phyloP scores from a whole-genome alignment of 1,140 invertebrate species.

The Scaptomyza hsui region DNA sequence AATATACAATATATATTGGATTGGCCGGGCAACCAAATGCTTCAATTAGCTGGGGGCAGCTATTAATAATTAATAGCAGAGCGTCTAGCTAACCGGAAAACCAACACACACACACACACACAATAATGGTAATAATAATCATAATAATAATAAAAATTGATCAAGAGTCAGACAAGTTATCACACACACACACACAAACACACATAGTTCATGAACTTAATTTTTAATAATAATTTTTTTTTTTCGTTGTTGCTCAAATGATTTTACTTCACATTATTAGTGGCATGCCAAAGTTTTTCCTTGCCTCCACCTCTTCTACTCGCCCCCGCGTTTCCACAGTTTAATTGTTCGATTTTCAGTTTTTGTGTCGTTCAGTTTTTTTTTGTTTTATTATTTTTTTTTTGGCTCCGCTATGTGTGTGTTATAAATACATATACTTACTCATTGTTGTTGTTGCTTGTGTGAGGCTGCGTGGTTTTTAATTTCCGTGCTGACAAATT shows the following conservation, averaged over 20 bases:
- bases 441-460: constrained; percentile 18
- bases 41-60: constrained; percentile 66
- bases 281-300: constrained; percentile 45
- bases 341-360: constrained; percentile 82
- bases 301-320: constrained; percentile 8
- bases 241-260: constrained; percentile 67
- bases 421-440: constrained; percentile 49
- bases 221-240: constrained; percentile 75
- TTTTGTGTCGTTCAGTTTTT: constrained; percentile 51
- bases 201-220: constrained; percentile 75
- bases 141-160: constrained; percentile 81
- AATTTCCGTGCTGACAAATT: constrained; percentile 82
- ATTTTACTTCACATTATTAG: constrained; percentile 80
- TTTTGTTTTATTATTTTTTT: background rate
- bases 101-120: constrained; percentile 30
- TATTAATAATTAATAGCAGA: constrained; percentile 72
- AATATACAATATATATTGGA: constrained; percentile 4
- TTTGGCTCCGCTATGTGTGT: constrained; percentile 22
- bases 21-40: constrained; percentile 28
- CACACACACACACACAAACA: constrained; percentile 6
- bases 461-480: constrained; percentile 53
- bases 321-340: constrained; percentile 27
- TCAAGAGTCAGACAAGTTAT: constrained; percentile 58
- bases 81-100: constrained; percentile 61
- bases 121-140: constrained; percentile 58